Evolutionary conservation across 1,140 invertebrate species (phyloP).

Genomic region (Drosophila ficusphila): DNA sequence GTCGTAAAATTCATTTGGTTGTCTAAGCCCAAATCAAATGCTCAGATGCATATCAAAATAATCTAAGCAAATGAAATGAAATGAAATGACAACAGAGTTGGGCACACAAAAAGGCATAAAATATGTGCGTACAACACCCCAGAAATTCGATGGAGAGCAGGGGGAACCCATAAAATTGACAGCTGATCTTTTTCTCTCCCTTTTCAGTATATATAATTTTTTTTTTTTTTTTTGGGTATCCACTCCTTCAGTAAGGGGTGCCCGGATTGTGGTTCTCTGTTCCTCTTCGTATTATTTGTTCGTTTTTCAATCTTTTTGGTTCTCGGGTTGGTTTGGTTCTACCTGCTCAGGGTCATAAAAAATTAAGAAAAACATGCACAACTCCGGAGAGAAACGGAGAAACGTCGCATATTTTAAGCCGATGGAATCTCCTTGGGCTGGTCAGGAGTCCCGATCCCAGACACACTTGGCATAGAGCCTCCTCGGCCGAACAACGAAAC

Average conservation of each 20-base stretch:
- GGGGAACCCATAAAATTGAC: conserved; percentile 67
- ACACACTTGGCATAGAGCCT: conserved; percentile 34
- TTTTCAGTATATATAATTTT: too few relatives aligned
- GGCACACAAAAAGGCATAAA: conserved; percentile 44
- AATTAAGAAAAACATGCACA: conserved; percentile 74
- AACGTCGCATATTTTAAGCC: conserved; percentile 68
- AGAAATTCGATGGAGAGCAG: conserved; percentile 5
- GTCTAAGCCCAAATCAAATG: conserved; percentile 57
- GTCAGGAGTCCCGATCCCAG: conserved; percentile 25
- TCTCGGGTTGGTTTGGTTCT: conserved; percentile 33
- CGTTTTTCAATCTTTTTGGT: conserved; percentile 28
- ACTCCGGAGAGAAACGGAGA: conserved; percentile 33
- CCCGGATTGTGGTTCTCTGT: conserved; percentile 44
- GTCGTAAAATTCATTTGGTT: conserved; percentile 35
- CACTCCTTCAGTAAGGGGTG: conserved; percentile 52
- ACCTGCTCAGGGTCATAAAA: conserved; percentile 72
- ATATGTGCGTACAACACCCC: conserved; percentile 35
- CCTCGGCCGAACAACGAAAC: conserved; percentile 51
- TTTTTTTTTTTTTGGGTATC: conserved; percentile 39
- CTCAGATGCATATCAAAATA: conserved; percentile 69
- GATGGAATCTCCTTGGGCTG: conserved; percentile 43
- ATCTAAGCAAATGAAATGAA: conserved; percentile 68
- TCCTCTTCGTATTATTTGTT: conserved; percentile 27
- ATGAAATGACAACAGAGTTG: conserved; percentile 58
- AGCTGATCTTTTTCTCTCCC: conserved; percentile 66